A percentile compares a stretch with the other conserved stretches of the same genome.
Conservation (phyloP, 1,140 invertebrate genomes). For the Drosophila repleta region DNA sequence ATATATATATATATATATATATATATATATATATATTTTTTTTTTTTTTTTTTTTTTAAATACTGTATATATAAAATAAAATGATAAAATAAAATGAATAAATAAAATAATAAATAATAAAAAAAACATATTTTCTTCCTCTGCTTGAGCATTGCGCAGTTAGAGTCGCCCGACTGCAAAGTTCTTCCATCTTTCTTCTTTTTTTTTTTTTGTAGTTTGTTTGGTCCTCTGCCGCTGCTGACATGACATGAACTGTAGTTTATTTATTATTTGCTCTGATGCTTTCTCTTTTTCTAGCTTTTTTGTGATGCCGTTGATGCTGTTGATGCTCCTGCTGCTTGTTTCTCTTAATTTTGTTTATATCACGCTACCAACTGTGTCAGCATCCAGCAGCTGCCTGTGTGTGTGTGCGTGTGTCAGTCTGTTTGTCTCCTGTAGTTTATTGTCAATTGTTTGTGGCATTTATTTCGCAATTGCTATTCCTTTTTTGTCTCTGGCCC, state of each 20-base stretch:
- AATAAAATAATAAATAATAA: too few relatives aligned
- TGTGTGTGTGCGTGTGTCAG: slow-evolving; percentile 28
- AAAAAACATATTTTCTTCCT: too few relatives aligned
- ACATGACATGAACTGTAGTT: slow-evolving; percentile 58
- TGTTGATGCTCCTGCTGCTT: slow-evolving; percentile 1
- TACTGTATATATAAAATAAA: too few relatives aligned
- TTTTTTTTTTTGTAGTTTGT: slow-evolving; percentile 29
- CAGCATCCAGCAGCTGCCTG: too few relatives aligned
- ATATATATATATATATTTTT: too few relatives aligned
- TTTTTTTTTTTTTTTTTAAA: too few relatives aligned
- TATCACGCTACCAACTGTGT: slow-evolving; percentile 48
- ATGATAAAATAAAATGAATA: too few relatives aligned
- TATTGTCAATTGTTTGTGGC: slow-evolving; percentile 57
- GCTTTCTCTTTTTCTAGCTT: slow-evolving; percentile 5
- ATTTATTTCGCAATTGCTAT: slow-evolving; percentile 60
- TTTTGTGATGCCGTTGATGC: not conserved
- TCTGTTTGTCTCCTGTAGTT: slow-evolving; percentile 46
- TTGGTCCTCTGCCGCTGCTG: slow-evolving; percentile 39
- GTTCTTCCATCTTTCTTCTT: too few relatives aligned
- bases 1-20: too few relatives aligned
- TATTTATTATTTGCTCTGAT: slow-evolving; percentile 53
- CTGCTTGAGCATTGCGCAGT: too few relatives aligned
- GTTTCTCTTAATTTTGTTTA: slow-evolving; percentile 53
- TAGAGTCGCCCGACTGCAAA: too few relatives aligned
- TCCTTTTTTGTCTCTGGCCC: slow-evolving; percentile 42